Evolutionary conservation across 1,140 invertebrate genomes (phyloP).

Genomic region (Ostrea denselamellosa): DNA sequence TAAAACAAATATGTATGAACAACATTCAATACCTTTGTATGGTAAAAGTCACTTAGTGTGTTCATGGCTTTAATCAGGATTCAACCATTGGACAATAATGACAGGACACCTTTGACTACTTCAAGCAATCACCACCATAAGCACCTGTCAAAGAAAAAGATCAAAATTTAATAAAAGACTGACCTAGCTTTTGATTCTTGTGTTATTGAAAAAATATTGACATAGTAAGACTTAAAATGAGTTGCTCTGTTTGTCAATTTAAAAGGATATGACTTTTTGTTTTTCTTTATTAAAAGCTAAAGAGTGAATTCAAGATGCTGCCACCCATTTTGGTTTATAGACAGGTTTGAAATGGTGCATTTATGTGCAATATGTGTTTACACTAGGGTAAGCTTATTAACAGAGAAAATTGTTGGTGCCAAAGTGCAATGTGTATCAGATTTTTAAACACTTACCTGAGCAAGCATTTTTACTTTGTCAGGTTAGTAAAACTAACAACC

Average conservation of each 20-base stretch:
- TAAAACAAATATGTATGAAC: conserved; percentile 20
- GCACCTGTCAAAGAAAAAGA: conserved; percentile 15
- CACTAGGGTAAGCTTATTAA: conserved; percentile 6
- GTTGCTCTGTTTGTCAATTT: conserved; percentile 12
- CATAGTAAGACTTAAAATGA: neutral
- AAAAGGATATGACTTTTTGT: neutral
- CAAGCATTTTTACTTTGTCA: neutral
- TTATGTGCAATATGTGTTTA: neutral
- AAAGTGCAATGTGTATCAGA: conserved; percentile 15
- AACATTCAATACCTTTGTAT: neutral
- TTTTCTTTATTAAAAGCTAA: neutral
- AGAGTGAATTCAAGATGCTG: neutral
- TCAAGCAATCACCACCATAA: conserved; percentile 11
- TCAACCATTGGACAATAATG: neutral
- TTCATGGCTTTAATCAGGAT: neutral
- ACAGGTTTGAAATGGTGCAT: neutral
- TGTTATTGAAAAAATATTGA: conserved; percentile 32
- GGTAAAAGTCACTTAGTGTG: neutral
- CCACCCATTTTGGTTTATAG: neutral
- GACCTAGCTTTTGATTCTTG: neutral
- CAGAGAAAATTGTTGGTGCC: neutral
- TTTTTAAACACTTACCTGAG: neutral
- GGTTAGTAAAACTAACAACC: neutral
- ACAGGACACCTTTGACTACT: conserved; percentile 5
- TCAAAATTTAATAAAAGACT: conserved; percentile 19